Percentiles rank a stretch among this genome's conserved stretches.
These are phyloP conservation scores for Tor tambroides DNA, from an alignment of 2,113 vertebrate species.

Conservation along the genomic window DNA sequence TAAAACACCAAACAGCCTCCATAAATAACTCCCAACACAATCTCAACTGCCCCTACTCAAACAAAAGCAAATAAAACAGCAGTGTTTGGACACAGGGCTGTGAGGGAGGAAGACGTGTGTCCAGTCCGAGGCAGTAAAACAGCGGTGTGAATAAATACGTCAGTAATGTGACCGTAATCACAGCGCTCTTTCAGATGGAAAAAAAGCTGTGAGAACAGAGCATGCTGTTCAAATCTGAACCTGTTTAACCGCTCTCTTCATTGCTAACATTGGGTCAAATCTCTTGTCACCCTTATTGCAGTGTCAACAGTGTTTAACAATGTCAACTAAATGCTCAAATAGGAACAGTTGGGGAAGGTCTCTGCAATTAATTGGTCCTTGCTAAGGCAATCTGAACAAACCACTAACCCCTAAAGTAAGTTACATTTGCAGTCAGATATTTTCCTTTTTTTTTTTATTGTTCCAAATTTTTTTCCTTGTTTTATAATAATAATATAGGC, in stretches of 20 bases:
- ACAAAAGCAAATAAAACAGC: slow-evolving; percentile 25
- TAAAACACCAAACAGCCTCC: slow-evolving; percentile 15
- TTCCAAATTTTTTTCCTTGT: neutral
- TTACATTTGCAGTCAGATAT: neutral
- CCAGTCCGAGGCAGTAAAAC: slow-evolving; percentile 25
- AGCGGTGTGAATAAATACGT: neutral
- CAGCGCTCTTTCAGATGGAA: slow-evolving; percentile 9
- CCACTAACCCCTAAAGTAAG: neutral
- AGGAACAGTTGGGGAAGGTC: neutral
- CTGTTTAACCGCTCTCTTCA: neutral
- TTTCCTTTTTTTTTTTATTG: neutral
- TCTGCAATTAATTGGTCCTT: neutral
- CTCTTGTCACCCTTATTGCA: neutral
- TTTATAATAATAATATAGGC: neutral
- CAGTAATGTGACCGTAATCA: neutral
- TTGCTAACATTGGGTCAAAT: neutral
- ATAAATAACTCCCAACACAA: slow-evolving; percentile 21
- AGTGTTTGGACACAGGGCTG: neutral
- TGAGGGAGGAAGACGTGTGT: slow-evolving; percentile 22
- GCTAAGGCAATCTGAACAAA: neutral
- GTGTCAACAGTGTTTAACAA: neutral
- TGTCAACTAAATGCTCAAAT: slow-evolving; percentile 1
- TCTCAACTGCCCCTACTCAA: neutral
- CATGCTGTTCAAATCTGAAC: slow-evolving; percentile 54
- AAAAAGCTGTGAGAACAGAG: slow-evolving; percentile 45